phyloP scores from a whole-genome alignment of 2,113 vertebrate species.

The Triplophysa rosa region DNA sequence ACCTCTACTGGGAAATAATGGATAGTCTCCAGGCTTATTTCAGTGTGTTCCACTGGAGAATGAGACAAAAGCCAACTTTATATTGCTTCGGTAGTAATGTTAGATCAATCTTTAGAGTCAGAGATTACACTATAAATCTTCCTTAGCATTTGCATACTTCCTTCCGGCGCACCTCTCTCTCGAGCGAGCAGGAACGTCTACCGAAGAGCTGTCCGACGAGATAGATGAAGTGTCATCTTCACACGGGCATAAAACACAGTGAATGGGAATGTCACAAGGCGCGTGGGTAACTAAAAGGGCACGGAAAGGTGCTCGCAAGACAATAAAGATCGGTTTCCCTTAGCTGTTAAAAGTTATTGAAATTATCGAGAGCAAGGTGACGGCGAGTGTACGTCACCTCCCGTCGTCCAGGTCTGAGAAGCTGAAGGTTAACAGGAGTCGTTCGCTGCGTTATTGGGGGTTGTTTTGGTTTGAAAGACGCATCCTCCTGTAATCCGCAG shows the following conservation, averaged over 20 bases:
- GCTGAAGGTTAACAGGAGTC: slow-evolving; percentile 75
- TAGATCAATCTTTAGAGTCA: slow-evolving; percentile 36
- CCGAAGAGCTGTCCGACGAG: slow-evolving; percentile 16
- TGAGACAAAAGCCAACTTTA: slow-evolving; percentile 32
- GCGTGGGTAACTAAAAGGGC: slow-evolving; percentile 48
- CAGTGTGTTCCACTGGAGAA: slow-evolving; percentile 50
- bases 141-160: slow-evolving; percentile 36
- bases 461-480: slow-evolving; percentile 73
- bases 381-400: slow-evolving; percentile 46
- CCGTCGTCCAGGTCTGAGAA: slow-evolving; percentile 47
- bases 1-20: slow-evolving; percentile 75
- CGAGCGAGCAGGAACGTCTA: neutral
- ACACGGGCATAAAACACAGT: slow-evolving; percentile 15
- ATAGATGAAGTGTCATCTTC: slow-evolving; percentile 35
- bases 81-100: slow-evolving; percentile 35
- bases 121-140: slow-evolving; percentile 40
- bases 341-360: slow-evolving; percentile 75
- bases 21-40: slow-evolving; percentile 72
- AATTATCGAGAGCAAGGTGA: slow-evolving; percentile 67
- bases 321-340: slow-evolving; percentile 60
- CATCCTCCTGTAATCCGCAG: slow-evolving; percentile 73
- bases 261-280: slow-evolving; percentile 7
- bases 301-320: slow-evolving; percentile 52
- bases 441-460: slow-evolving; percentile 74
- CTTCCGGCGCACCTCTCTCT: slow-evolving; percentile 7